These are phyloP conservation scores for Leptestheria dahalacensis DNA, from an alignment of 1,140 invertebrate genomes.

Conservation along the genomic window DNA sequence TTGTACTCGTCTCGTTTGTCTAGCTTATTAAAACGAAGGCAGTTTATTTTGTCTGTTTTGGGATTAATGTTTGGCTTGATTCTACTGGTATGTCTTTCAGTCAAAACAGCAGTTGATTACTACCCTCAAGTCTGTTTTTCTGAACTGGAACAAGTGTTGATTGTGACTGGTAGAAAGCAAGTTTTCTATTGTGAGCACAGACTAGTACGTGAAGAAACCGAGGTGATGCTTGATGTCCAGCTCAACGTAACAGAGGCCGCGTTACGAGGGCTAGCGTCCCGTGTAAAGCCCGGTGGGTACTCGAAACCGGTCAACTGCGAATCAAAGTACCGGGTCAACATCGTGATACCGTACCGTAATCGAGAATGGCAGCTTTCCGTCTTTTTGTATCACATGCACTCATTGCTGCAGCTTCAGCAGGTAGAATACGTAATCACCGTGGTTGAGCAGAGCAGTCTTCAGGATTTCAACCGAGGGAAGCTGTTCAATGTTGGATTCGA, in stretches of 20 bases:
- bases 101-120: neutral
- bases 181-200: neutral
- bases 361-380: constrained; percentile 57
- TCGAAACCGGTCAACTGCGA: constrained; percentile 56
- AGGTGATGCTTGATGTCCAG: neutral
- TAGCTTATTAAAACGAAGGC: neutral
- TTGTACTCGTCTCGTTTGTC: neutral
- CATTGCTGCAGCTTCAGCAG: constrained; percentile 70
- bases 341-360: constrained; percentile 79
- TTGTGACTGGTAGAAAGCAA: neutral
- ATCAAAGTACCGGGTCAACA: constrained; percentile 58
- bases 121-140: neutral
- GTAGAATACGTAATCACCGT: constrained; percentile 78
- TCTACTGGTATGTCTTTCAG: neutral
- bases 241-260: constrained; percentile 9
- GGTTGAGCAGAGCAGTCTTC: constrained; percentile 70
- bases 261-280: constrained; percentile 3
- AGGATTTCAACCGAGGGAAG: constrained; percentile 78
- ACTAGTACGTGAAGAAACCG: neutral
- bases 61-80: neutral
- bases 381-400: constrained; percentile 78
- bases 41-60: neutral
- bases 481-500: constrained; percentile 82
- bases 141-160: neutral
- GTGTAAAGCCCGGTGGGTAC: constrained; percentile 40